These are phyloP conservation scores for Mirounga angustirostris DNA, from an alignment of 2,113 vertebrate species.

Conservation along the genomic window DNA sequence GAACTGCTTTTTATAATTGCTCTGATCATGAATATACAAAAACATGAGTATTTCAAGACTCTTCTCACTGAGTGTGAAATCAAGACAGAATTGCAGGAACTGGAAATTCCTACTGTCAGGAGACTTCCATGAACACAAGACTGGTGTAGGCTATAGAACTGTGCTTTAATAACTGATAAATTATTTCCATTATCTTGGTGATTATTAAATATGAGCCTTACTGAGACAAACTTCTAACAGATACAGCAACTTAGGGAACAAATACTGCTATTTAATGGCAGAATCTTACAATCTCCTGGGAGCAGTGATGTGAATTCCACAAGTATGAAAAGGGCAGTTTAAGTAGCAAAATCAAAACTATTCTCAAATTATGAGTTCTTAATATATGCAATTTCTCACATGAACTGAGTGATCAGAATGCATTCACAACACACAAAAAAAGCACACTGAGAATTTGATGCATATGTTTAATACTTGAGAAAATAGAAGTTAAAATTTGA, in stretches of 20 bases:
- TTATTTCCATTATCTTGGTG: neutral
- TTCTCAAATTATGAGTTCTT: slow-evolving; percentile 50
- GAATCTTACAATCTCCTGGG: neutral
- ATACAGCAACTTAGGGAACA: neutral
- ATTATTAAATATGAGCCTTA: slow-evolving; percentile 18
- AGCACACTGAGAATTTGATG: neutral
- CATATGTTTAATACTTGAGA: slow-evolving; percentile 64
- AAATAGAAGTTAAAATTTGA: slow-evolving; percentile 68
- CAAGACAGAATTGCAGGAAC: neutral
- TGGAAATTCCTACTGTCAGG: neutral
- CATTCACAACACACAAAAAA: slow-evolving; percentile 33
- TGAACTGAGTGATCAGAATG: neutral
- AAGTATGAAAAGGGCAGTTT: neutral
- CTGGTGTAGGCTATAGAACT: slow-evolving; percentile 5
- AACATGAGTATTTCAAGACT: slow-evolving; percentile 34
- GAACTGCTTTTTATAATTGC: slow-evolving; percentile 51
- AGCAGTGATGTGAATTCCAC: neutral
- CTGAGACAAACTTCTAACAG: slow-evolving; percentile 23
- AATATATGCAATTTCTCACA: neutral
- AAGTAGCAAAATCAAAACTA: slow-evolving; percentile 5
- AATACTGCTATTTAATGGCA: neutral
- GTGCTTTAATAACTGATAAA: slow-evolving; percentile 1
- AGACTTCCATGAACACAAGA: neutral
- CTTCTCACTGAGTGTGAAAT: neutral
- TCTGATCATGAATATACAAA: neutral